Percentiles rank a stretch among this genome's conserved stretches.
These are phyloP conservation scores for Enteromius argenteus DNA, from an alignment of 2,797 vertebrate genomes.

Conservation along the genomic window DNA sequence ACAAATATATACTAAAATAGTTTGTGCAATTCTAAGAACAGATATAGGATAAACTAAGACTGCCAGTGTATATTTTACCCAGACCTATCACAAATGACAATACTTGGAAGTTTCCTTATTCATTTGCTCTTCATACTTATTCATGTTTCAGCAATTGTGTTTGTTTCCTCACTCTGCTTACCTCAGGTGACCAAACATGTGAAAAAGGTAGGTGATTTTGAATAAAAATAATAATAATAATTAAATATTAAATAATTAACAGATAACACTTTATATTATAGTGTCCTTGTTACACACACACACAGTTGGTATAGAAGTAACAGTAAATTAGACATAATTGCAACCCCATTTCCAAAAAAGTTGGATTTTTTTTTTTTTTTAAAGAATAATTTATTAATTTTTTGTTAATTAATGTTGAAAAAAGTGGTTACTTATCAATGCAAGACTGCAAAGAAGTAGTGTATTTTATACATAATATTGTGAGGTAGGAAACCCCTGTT, in stretches of 20 bases:
- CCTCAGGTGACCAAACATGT: constrained; percentile 88
- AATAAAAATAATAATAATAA: neutral
- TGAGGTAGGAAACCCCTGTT: neutral
- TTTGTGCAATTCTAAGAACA: neutral
- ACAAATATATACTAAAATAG: neutral
- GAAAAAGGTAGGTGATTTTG: constrained; percentile 87
- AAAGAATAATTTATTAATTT: neutral
- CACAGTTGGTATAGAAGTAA: constrained; percentile 1
- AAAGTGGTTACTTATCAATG: no score
- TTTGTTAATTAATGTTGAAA: neutral
- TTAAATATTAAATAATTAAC: neutral
- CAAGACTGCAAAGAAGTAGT: no score
- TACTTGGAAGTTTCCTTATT: neutral
- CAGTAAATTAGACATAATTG: no score
- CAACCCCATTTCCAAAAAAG: neutral
- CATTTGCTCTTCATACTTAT: constrained; percentile 40
- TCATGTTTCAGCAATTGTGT: constrained; percentile 59
- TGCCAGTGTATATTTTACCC: neutral
- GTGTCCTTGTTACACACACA: neutral
- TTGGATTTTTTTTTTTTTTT: neutral
- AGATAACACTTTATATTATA: neutral
- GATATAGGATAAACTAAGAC: neutral
- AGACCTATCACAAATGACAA: neutral
- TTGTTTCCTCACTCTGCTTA: constrained; percentile 84
- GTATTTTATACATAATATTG: no score